phyloP scores from a whole-genome alignment of 35 echinoderm and acorn worm genomes.

The Apostichopus californicus region DNA sequence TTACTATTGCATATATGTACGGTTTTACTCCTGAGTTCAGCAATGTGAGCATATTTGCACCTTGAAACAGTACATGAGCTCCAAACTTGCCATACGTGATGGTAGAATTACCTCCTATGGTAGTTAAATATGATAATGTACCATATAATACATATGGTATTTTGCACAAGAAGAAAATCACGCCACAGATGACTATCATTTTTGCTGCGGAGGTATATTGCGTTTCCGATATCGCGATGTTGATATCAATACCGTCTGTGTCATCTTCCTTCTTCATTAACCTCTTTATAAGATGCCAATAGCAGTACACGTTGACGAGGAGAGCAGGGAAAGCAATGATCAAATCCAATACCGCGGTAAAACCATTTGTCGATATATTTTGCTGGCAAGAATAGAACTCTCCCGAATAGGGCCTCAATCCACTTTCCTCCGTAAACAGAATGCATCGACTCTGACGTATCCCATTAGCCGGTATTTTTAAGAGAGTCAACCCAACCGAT shows the following conservation, averaged over 20 bases:
- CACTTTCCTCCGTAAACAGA: background rate
- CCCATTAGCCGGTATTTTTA: background rate
- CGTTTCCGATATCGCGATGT: background rate
- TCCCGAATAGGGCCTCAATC: background rate
- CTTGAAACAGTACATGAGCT: background rate
- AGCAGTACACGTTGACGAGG: background rate
- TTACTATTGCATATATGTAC: background rate
- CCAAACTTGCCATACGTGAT: slow-evolving; percentile 8
- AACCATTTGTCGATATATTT: background rate
- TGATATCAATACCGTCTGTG: background rate
- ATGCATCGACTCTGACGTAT: background rate
- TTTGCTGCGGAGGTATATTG: background rate
- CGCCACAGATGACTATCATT: background rate
- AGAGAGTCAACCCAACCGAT: background rate
- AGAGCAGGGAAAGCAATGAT: background rate
- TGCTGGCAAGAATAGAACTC: background rate
- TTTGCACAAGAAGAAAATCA: background rate
- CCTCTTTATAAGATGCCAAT: background rate
- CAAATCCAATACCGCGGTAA: background rate
- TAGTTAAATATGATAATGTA: background rate
- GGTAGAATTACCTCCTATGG: background rate
- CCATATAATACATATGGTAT: background rate
- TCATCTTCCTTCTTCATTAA: background rate
- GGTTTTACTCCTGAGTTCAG: background rate
- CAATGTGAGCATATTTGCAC: background rate